Evolutionary conservation across 1,140 invertebrate genomes (phyloP), one percentile per base, ranked within the genome.

Genomic region (Drosophila trapezifrons): DNA sequence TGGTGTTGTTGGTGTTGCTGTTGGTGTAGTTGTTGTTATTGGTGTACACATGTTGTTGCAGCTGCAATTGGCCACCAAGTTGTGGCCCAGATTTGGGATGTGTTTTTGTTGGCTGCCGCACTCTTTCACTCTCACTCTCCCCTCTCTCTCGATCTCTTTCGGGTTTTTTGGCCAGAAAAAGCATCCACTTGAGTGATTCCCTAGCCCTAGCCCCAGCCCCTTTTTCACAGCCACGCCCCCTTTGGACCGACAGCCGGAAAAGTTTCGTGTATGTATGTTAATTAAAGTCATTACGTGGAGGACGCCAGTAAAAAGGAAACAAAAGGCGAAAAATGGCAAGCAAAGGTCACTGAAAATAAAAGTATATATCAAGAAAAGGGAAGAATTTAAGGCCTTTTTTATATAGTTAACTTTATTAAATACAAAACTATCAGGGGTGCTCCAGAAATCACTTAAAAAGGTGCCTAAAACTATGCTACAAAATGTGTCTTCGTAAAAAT

Each of bases 251-350:
- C 37, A 40, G 29, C 56, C 63, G 40, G 43, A 62, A 42, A 69
- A 66, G 42, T 65, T 73, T 43, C 35, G 52, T 76, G 54, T 67
- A 29, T 81, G 83, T 69, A 87, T 82, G 78, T 85, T 85, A 85
- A 85, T 85, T 86, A 85, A 85, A 85, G 78, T 87, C 82, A 85
- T 85, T 87, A 86, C 65, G 65, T 66, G 69, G 55, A 86, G 78
- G 65, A 71, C 42, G 35, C 65, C 77, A 60, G 56, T 59, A 47
- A 52, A 63, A 63, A 17, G 42, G 70, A 64, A 71, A 71, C 49
- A 71, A 49, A 57, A 40, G 38, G 13, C 40, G 32, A 47, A 66
- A 66, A 66, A 22, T 60, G 37, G 25, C 54, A 37, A 42, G 54
- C 17, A 59, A 42, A 15, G 15, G 29, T 17, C 54, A 63, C 55